phyloP scores from a whole-genome alignment of 1,140 invertebrate species.

The Drosophila santomea region DNA sequence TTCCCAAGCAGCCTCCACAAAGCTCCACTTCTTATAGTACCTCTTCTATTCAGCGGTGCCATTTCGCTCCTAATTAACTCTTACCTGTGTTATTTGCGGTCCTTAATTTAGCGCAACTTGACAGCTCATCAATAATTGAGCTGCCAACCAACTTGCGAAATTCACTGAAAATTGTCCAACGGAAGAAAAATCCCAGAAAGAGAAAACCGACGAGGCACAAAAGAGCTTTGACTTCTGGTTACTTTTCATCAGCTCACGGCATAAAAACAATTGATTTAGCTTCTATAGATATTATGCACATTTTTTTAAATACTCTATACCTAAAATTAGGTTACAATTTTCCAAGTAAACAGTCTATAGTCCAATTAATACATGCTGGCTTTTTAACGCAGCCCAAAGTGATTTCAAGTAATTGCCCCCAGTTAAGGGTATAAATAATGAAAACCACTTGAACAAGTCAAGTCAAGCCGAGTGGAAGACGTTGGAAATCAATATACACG shows the following conservation, averaged over 20 bases:
- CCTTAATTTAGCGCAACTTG: constrained; percentile 11
- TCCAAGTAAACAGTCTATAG: too few species aligned
- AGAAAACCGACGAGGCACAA: constrained; percentile 15
- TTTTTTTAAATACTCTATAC: constrained; percentile 5
- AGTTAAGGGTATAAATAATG: constrained; percentile 53
- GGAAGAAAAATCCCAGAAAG: neutral
- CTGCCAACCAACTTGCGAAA: constrained; percentile 21
- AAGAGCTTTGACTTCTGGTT: constrained; percentile 46
- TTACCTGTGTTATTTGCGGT: constrained; percentile 26
- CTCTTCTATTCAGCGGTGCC: neutral
- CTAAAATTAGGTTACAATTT: neutral
- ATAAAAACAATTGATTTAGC: constrained; percentile 25
- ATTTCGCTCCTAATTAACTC: constrained; percentile 37
- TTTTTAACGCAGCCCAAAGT: neutral
- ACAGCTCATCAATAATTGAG: constrained; percentile 50
- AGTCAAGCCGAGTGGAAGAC: constrained; percentile 65
- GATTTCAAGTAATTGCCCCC: constrained; percentile 36
- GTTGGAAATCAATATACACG: constrained; percentile 73
- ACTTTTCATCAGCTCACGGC: constrained; percentile 40
- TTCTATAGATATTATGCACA: neutral
- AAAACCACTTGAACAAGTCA: constrained; percentile 69
- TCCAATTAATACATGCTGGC: too few species aligned
- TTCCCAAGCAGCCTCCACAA: constrained; percentile 17
- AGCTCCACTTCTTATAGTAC: neutral
- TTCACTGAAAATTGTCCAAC: constrained; percentile 44